phyloP scores from a whole-genome alignment of 1,140 invertebrate species.

The Drosophila bipectinata region DNA sequence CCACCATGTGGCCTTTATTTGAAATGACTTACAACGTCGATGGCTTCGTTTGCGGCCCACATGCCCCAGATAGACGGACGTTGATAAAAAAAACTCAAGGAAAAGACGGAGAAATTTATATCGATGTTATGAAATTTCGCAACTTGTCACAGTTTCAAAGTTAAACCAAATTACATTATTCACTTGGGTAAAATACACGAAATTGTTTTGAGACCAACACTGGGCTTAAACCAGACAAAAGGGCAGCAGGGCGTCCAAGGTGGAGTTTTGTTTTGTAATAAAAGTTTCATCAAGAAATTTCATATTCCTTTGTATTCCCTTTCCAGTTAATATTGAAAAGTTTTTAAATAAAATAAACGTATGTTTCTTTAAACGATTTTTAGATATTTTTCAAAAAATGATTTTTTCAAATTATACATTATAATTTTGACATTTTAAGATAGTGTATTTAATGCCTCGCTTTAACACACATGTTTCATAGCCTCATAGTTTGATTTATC shows the following conservation, averaged over 20 bases:
- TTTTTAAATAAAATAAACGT: neutral
- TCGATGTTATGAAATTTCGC: constrained; percentile 45
- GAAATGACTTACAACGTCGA: constrained; percentile 26
- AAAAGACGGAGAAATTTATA: constrained; percentile 35
- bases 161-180: constrained; percentile 48
- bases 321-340: constrained; percentile 7
- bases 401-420: neutral
- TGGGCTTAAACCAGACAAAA: neutral
- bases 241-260: neutral
- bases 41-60: constrained; percentile 44
- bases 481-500: constrained; percentile 4
- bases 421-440: neutral
- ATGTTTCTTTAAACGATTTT: neutral
- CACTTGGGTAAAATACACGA: constrained; percentile 51
- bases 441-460: constrained; percentile 6
- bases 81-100: constrained; percentile 7
- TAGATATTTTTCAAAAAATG: too few species aligned
- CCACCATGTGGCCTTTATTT: constrained; percentile 17
- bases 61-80: constrained; percentile 14
- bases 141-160: constrained; percentile 37
- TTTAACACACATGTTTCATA: neutral
- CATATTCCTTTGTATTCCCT: constrained; percentile 21
- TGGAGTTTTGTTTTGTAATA: constrained; percentile 17
- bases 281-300: constrained; percentile 39
- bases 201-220: constrained; percentile 50